Conservation (phyloP, 2,888 invertebrate species). For the Panopea generosa region DNA sequence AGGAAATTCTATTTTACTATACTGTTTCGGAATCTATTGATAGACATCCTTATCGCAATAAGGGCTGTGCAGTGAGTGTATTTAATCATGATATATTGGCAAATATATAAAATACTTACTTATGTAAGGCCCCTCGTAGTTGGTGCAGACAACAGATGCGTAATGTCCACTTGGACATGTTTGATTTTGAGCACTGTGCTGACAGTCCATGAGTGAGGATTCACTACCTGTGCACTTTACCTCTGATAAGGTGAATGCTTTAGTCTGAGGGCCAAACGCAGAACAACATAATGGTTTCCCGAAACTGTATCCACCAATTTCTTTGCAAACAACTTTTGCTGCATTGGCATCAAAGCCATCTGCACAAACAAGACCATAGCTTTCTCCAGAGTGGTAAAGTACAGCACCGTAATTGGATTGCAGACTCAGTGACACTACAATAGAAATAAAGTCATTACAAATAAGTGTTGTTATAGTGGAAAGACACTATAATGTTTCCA, state of each 20-base stretch:
- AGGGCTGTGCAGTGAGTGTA: too few species aligned
- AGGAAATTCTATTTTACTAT: too few species aligned
- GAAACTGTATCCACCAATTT: constrained; percentile 83
- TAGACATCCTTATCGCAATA: too few species aligned
- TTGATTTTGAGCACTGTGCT: constrained; percentile 18
- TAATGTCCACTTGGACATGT: constrained; percentile 56
- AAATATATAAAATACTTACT: too few species aligned
- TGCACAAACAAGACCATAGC: constrained; percentile 88
- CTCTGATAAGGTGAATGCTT: constrained; percentile 67
- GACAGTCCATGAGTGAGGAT: constrained; percentile 50
- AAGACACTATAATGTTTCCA: not conserved
- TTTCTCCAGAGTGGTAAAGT: constrained; percentile 56
- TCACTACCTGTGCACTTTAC: constrained; percentile 85
- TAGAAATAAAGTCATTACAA: constrained; percentile 2
- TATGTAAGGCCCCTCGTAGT: constrained; percentile 13
- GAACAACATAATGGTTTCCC: constrained; percentile 63
- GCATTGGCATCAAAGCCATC: constrained; percentile 90
- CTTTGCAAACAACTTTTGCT: constrained; percentile 86
- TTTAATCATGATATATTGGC: too few species aligned
- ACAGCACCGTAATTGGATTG: constrained; percentile 57
- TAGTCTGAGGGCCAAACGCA: constrained; percentile 50
- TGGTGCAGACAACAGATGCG: constrained; percentile 61
- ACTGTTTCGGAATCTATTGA: too few species aligned
- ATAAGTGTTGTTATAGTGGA: not conserved
- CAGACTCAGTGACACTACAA: constrained; percentile 35